Evolutionary conservation across 2,797 vertebrate species (phyloP).

Genomic region (Tangara arthus): DNA sequence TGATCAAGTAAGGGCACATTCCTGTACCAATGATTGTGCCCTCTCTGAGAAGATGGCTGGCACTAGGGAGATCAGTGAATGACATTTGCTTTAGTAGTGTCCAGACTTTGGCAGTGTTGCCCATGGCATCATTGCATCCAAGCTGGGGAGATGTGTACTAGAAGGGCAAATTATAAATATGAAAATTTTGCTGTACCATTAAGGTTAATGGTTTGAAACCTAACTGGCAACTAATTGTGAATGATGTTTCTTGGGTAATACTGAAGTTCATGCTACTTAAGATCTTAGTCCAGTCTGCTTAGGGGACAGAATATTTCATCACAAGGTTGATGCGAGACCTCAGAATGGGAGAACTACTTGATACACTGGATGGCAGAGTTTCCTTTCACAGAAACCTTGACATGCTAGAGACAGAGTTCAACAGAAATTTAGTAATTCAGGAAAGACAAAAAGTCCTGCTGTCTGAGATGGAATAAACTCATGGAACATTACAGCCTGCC

Average conservation of each 20-base stretch:
- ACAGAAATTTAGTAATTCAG: not conserved
- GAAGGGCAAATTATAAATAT: not conserved
- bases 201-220: not conserved
- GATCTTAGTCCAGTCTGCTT: not conserved
- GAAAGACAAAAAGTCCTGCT: not conserved
- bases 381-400: not conserved
- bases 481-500: not conserved
- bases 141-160: not conserved
- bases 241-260: not conserved
- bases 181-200: not conserved
- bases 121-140: not conserved
- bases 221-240: not conserved
- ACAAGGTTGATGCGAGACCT: not conserved
- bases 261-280: not conserved
- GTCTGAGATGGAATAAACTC: not conserved
- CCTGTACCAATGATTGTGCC: not conserved
- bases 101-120: not conserved
- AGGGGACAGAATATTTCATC: not conserved
- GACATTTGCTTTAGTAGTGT: not conserved
- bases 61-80: not conserved
- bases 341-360: not conserved
- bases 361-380: not conserved
- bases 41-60: not conserved
- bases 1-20: not conserved
- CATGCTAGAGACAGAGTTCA: not conserved